Conservation (phyloP, 1,140 invertebrate species). For the honey bee (Apis mellifera) region Amel_HAv3.1 CM009940.2:1768501-1769000, state of each 20-base stretch:
- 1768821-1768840: conserved; percentile 42
- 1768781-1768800: conserved; percentile 60
- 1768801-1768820: conserved; percentile 66
- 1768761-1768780: conserved; percentile 63
- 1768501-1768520: not conserved
- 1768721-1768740: conserved; percentile 29
- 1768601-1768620: not conserved
- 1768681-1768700: conserved; percentile 6
- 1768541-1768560: too few species aligned
- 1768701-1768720: not conserved
- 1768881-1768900: conserved; percentile 71
- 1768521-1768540: too few species aligned
- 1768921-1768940: conserved; percentile 72
- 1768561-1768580: too few species aligned
- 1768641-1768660: too few species aligned
- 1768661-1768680: not conserved
- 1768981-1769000: conserved; percentile 61
- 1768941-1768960: conserved; percentile 68
- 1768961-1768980: conserved; percentile 39
- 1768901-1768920: conserved; percentile 65
- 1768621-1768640: too few species aligned
- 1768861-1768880: conserved; percentile 57
- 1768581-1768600: not conserved
- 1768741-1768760: not conserved
- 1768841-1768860: conserved; percentile 55